Conservation (phyloP, 2,888 invertebrate species). For the Morpho helenor region DNA sequence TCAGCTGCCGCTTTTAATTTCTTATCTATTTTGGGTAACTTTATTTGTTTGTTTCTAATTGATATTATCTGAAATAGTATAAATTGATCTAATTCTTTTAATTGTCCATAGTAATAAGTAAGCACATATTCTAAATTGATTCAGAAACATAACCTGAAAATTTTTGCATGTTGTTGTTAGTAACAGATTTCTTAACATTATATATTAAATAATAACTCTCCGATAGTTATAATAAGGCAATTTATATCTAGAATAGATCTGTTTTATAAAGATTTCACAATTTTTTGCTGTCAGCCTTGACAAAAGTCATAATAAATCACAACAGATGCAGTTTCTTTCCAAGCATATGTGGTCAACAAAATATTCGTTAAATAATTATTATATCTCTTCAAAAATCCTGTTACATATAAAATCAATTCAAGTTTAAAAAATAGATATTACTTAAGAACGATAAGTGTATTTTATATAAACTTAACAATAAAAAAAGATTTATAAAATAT, state of each 20-base stretch:
- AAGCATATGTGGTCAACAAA: background rate
- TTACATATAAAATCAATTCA: too few relatives aligned
- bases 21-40: constrained; percentile 63
- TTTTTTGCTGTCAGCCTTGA: too few relatives aligned
- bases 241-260: too few relatives aligned
- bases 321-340: constrained; percentile 1
- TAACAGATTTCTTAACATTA: constrained; percentile 42
- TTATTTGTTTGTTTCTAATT: constrained; percentile 52
- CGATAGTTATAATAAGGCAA: background rate
- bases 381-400: too few relatives aligned
- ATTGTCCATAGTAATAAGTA: background rate
- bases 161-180: constrained; percentile 39
- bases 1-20: constrained; percentile 77
- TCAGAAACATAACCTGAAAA: constrained; percentile 51
- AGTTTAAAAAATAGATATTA: too few relatives aligned
- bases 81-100: background rate
- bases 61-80: constrained; percentile 42
- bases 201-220: constrained; percentile 5
- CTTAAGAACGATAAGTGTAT: background rate
- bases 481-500: background rate
- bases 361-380: too few relatives aligned
- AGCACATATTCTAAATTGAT: constrained; percentile 2
- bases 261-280: too few relatives aligned
- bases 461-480: too few relatives aligned
- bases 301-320: constrained; percentile 4